phyloP scores from a whole-genome alignment of 1,140 invertebrate species.

The Drosophila truncata region DNA sequence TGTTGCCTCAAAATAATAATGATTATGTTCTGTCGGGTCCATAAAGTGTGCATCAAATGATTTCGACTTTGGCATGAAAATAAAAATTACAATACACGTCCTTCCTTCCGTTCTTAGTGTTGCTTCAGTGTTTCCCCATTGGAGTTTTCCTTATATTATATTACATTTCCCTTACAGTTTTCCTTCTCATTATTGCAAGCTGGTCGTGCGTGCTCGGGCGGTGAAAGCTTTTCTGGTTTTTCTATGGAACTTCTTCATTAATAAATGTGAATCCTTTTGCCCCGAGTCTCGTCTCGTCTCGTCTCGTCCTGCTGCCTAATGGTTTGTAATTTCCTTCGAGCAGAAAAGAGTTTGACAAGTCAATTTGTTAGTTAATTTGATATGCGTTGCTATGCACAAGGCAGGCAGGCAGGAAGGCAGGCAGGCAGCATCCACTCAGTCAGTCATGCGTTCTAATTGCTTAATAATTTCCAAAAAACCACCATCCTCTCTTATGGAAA shows the following conservation, averaged over 20 bases:
- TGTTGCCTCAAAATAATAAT: conserved; percentile 66
- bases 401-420: no score
- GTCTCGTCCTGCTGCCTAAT: conserved; percentile 31
- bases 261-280: conserved; percentile 71
- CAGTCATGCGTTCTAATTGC: conserved; percentile 69
- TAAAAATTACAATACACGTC: conserved; percentile 77
- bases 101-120: not conserved
- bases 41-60: conserved; percentile 77
- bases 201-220: conserved; percentile 44
- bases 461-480: conserved; percentile 57
- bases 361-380: conserved; percentile 82
- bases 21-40: conserved; percentile 38
- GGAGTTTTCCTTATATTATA: not conserved
- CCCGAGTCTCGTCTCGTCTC: conserved; percentile 1
- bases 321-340: conserved; percentile 43
- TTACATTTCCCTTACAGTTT: conserved; percentile 21
- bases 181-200: conserved; percentile 37
- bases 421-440: conserved; percentile 2
- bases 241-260: conserved; percentile 57
- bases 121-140: conserved; percentile 25
- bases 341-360: conserved; percentile 69
- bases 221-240: conserved; percentile 8
- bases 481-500: not conserved
- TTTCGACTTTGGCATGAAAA: conserved; percentile 35
- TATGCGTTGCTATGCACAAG: conserved; percentile 59